Evolutionary conservation across 1,140 invertebrate genomes (phyloP), one percentile per base, ranked within the genome.

Genomic region (Brachionus koreanus): DNA sequence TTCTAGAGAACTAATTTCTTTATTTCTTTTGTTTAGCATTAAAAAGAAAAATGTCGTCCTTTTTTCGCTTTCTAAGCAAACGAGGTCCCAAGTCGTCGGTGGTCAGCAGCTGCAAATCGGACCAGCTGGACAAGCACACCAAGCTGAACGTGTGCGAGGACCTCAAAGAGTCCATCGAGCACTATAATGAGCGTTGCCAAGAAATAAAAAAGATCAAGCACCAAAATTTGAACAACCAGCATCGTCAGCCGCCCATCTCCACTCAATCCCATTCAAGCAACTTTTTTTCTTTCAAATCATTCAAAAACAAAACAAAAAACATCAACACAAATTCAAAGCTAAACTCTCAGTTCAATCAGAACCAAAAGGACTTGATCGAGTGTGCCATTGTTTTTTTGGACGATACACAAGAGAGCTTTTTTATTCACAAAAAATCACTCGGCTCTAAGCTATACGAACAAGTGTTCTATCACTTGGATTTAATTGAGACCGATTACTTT

Each of bases 401-500:
- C 33, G 79, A 72, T n/a, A 29, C 16, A 6, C 57, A 67, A n/a
- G 23, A 67, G n/a, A 46, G 42, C 25, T 82, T 82, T 39, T 49
- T 23, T 29, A 85, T 87, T 16, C 89, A 95, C 92, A 98, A 98
- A 93, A 97, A 97, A 89, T 93, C 95, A 3, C 90, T 94, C 86
- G 97, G 95, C 12, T 92, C 91, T 86, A 95, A 97, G 87, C 90
- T 98, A 25, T 95, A 96, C 86, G 95, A 98, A 86, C 94, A 97
- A 90, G 95, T 98, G 1, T 97, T 98, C 89, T 97, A 97, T 89
- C 94, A 95, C 52, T 89, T 98, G 85, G 96, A 98, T 87, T 90
- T 99, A 61, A 95, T 98, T 84, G 98, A 99, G 88, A 98, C 97
- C 88, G 97, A 99, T 89, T 99, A 99, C 87, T 99, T 99, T 91